These are phyloP conservation scores for Petrocephalus schoutedeni DNA, from an alignment of 2,797 vertebrate species.

Conservation along the genomic window DNA sequence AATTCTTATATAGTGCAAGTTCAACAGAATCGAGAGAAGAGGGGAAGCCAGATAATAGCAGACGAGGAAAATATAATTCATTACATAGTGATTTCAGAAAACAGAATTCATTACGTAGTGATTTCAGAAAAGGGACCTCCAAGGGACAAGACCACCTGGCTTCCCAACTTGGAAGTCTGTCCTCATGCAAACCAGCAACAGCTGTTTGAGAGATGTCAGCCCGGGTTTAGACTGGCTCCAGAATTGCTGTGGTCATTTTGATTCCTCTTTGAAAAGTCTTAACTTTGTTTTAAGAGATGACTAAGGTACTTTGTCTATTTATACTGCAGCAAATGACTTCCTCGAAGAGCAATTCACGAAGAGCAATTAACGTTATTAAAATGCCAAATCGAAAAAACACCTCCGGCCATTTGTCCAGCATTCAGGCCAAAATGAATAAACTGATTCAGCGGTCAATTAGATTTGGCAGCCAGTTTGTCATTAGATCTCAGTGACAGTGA, in stretches of 20 bases:
- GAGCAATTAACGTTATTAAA: conserved; percentile 13
- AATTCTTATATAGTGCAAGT: not conserved
- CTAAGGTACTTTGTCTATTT: not conserved
- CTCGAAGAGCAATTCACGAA: not conserved
- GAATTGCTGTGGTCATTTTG: not conserved
- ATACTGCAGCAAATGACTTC: not conserved
- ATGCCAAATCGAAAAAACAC: not conserved
- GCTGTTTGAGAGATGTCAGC: not conserved
- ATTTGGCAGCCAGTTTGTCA: not conserved
- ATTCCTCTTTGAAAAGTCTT: not conserved
- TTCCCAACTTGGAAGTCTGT: not conserved
- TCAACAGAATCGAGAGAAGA: not conserved
- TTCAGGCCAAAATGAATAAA: not conserved
- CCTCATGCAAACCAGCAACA: not conserved
- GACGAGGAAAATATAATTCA: not conserved
- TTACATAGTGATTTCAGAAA: not conserved
- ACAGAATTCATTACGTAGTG: not conserved
- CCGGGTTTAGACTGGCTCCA: not conserved
- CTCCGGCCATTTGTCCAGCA: not conserved
- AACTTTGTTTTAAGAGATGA: not conserved
- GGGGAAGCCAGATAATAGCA: not conserved
- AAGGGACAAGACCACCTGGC: not conserved
- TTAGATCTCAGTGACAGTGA: not conserved
- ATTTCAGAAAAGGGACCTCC: not conserved
- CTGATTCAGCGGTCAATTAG: not conserved